phyloP scores from a whole-genome alignment of 2,113 vertebrate species.

The Oncorhynchus tshawytscha region DNA sequence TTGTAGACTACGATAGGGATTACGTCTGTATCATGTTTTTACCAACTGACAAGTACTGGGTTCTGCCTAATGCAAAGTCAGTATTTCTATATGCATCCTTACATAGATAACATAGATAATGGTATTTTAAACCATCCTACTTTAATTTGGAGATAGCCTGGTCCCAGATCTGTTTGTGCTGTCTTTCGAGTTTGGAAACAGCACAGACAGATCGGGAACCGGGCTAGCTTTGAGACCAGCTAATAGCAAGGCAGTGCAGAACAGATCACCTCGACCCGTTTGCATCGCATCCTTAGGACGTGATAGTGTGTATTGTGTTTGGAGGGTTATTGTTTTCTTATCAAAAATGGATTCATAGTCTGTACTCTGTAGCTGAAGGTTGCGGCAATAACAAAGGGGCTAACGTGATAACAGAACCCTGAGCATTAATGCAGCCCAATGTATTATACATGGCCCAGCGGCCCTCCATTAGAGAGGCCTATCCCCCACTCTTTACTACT shows the following conservation, averaged over 20 bases:
- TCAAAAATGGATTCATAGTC: not conserved
- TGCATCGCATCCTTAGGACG: not conserved
- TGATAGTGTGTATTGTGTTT: not conserved
- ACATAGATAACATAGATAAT: not conserved
- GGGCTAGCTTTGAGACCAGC: not conserved
- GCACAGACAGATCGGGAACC: no score
- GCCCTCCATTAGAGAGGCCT: constrained; percentile 31
- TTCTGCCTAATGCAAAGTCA: not conserved
- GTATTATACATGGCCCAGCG: constrained; percentile 47
- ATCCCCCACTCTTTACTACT: not conserved
- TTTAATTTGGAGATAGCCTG: no score
- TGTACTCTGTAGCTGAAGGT: not conserved
- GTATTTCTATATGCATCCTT: not conserved
- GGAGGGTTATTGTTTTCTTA: not conserved
- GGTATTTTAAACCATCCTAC: no score
- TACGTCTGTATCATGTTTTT: not conserved
- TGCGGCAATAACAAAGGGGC: not conserved
- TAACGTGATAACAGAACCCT: constrained; percentile 27
- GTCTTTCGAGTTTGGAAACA: no score
- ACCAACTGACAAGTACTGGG: not conserved
- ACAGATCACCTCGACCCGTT: not conserved
- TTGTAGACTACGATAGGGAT: not conserved
- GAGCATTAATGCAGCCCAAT: constrained; percentile 43
- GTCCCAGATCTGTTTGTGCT: no score
- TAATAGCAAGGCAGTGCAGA: not conserved